phyloP scores from a whole-genome alignment of 1,140 invertebrate species.

The Hyles vespertilio region DNA sequence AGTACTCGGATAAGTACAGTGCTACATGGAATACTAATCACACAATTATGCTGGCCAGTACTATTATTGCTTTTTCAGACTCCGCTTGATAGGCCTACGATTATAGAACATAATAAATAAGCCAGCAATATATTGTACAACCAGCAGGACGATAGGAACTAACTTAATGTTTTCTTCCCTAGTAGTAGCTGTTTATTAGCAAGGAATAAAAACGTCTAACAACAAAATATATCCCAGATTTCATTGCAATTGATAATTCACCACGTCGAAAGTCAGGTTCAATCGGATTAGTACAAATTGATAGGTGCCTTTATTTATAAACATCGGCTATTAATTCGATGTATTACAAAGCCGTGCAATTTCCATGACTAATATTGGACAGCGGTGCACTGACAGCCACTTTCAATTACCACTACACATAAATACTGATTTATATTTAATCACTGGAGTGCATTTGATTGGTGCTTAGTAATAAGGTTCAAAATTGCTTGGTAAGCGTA shows the following conservation, averaged over 20 bases:
- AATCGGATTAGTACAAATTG: constrained; percentile 14
- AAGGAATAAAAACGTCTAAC: too few species aligned
- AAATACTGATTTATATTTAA: constrained; percentile 18
- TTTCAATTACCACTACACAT: constrained; percentile 37
- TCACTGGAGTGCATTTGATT: constrained; percentile 13
- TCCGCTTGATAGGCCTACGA: too few species aligned
- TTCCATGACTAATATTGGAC: constrained; percentile 48
- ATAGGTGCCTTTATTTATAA: constrained; percentile 27
- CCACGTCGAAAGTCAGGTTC: not conserved
- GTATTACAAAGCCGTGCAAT: constrained; percentile 38
- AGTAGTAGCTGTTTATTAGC: too few species aligned
- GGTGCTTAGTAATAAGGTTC: constrained; percentile 23
- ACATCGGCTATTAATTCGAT: constrained; percentile 33
- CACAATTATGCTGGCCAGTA: too few species aligned
- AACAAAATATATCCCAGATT: not conserved
- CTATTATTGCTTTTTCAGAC: too few species aligned
- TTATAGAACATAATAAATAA: too few species aligned
- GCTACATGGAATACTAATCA: too few species aligned
- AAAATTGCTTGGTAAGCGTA: constrained; percentile 1
- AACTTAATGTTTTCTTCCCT: too few species aligned
- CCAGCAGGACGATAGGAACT: too few species aligned
- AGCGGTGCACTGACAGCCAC: constrained; percentile 42
- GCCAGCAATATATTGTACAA: too few species aligned
- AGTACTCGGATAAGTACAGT: not conserved
- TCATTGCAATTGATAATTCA: not conserved